These are phyloP conservation scores for Haliclystus octoradiatus DNA, from an alignment of 30 jellyfish, hydroid and myxozoan genomes.

Conservation along the genomic window DNA sequence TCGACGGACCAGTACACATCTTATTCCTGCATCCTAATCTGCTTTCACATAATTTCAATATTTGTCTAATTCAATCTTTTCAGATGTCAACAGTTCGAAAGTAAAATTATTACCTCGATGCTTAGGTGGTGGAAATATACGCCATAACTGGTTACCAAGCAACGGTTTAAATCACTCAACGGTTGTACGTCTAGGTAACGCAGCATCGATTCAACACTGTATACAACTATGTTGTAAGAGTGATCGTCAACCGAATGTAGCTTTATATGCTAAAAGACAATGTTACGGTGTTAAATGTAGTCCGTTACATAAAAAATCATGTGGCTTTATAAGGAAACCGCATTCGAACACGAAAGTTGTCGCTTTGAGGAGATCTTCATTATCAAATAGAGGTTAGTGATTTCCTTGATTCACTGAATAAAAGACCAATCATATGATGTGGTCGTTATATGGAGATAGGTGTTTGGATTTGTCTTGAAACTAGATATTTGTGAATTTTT, in stretches of 20 bases:
- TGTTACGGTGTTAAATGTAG: background rate
- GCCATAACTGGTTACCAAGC: background rate
- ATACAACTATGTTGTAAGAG: background rate
- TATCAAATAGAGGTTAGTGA: too few relatives aligned
- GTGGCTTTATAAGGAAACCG: background rate
- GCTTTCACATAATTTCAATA: too few relatives aligned
- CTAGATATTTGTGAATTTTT: too few relatives aligned
- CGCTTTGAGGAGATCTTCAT: background rate
- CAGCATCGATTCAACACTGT: background rate
- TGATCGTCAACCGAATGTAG: background rate
- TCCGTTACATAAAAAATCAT: background rate
- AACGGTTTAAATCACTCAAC: background rate
- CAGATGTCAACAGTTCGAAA: too few relatives aligned
- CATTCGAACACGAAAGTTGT: background rate
- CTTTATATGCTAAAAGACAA: background rate
- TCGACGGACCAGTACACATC: too few relatives aligned
- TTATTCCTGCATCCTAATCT: too few relatives aligned
- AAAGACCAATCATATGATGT: too few relatives aligned
- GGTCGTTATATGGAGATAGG: too few relatives aligned
- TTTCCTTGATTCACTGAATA: too few relatives aligned
- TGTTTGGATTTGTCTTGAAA: too few relatives aligned
- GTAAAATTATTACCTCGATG: too few relatives aligned
- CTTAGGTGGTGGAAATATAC: background rate
- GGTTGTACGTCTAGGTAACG: background rate
- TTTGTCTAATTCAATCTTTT: too few relatives aligned